Conservation (phyloP, 2,888 invertebrate species). For the Pandemis cinnamomeana region DNA sequence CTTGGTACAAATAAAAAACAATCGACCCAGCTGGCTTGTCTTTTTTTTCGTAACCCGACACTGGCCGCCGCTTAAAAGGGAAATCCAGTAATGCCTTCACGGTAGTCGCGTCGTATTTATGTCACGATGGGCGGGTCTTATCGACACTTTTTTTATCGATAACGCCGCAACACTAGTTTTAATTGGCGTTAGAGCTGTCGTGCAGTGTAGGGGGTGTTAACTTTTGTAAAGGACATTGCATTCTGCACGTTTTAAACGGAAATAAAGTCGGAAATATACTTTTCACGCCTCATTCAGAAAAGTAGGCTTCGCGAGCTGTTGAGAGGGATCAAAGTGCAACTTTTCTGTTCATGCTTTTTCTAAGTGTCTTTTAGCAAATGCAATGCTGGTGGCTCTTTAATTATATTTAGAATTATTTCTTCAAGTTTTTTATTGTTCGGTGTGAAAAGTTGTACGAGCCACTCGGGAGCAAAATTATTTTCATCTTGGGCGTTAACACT, state of each 20-base stretch:
- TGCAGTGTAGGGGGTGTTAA: slow-evolving; percentile 22
- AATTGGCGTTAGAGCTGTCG: slow-evolving; percentile 60
- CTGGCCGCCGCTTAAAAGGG: slow-evolving; percentile 73
- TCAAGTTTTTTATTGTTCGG: too few species aligned
- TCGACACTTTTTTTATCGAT: slow-evolving; percentile 40
- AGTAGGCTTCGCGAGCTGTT: too few species aligned
- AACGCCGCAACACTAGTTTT: slow-evolving; percentile 69
- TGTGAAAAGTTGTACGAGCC: too few species aligned
- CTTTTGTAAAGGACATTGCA: background rate
- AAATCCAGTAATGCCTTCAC: slow-evolving; percentile 77
- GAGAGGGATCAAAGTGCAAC: too few species aligned
- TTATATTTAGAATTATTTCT: too few species aligned
- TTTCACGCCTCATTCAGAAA: too few species aligned
- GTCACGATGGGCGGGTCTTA: slow-evolving; percentile 57
- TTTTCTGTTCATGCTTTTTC: too few species aligned
- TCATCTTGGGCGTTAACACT: too few species aligned
- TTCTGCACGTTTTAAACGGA: background rate
- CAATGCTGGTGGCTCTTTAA: too few species aligned
- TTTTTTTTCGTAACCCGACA: slow-evolving; percentile 67
- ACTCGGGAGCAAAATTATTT: too few species aligned
- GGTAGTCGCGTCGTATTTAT: slow-evolving; percentile 73
- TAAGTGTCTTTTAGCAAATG: too few species aligned
- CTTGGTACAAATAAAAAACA: background rate
- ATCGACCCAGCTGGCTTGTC: slow-evolving; percentile 15
- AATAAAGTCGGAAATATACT: background rate